A percentile compares a stretch with the other conserved stretches of the same genome.
phyloP scores from a whole-genome alignment of 2,888 invertebrate species.

The Nebria salina region DNA sequence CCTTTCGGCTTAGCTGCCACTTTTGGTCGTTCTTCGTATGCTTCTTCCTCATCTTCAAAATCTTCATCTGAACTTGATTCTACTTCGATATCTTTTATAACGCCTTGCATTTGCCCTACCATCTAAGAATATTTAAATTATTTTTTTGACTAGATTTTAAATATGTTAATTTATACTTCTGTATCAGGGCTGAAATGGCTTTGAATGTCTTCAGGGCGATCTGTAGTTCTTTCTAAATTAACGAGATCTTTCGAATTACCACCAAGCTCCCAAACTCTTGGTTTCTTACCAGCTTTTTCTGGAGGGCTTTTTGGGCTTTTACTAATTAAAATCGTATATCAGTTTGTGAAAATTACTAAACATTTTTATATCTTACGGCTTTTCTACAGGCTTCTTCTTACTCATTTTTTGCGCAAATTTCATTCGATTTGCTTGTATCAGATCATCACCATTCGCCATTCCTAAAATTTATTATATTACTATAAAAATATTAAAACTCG shows the following conservation, averaged over 20 bases:
- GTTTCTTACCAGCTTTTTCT: slow-evolving; percentile 85
- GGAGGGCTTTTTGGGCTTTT: slow-evolving; percentile 65
- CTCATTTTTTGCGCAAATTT: slow-evolving; percentile 82
- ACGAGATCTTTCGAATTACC: slow-evolving; percentile 81
- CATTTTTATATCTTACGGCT: slow-evolving; percentile 62
- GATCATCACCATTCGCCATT: slow-evolving; percentile 69
- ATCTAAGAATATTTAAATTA: slow-evolving; percentile 63
- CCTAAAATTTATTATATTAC: slow-evolving; percentile 52
- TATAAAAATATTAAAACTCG: not conserved
- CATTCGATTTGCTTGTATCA: slow-evolving; percentile 78
- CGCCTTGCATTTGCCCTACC: slow-evolving; percentile 86
- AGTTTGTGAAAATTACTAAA: not conserved
- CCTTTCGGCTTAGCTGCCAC: slow-evolving; percentile 55
- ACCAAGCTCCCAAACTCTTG: slow-evolving; percentile 88
- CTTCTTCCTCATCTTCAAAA: slow-evolving; percentile 63
- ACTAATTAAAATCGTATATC: slow-evolving; percentile 50
- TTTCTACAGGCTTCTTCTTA: slow-evolving; percentile 72
- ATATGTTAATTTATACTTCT: slow-evolving; percentile 63
- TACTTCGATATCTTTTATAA: slow-evolving; percentile 83
- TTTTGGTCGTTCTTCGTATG: slow-evolving; percentile 43
- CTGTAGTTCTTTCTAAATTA: slow-evolving; percentile 82
- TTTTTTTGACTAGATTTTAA: not conserved
- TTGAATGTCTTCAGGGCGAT: slow-evolving; percentile 73
- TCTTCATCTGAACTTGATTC: slow-evolving; percentile 77
- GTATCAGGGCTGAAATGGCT: slow-evolving; percentile 72